These are phyloP conservation scores for Sisor rabdophorus DNA, from an alignment of 2,113 vertebrate genomes.

Conservation along the genomic window DNA sequence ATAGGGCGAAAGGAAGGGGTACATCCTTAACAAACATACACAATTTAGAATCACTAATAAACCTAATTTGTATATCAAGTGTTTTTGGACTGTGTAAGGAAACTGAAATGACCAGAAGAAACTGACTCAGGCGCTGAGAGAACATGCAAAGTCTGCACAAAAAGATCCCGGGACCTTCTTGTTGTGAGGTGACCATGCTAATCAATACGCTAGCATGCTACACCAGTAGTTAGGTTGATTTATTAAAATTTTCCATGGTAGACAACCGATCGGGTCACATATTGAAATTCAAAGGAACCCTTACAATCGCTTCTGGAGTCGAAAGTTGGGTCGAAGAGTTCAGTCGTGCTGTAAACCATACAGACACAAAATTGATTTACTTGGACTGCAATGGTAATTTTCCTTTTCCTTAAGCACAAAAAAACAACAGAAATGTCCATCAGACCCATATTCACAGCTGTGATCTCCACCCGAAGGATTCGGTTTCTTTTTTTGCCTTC, in stretches of 20 bases:
- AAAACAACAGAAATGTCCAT: constrained; percentile 48
- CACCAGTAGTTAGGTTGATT: not conserved
- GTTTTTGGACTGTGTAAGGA: too few relatives aligned
- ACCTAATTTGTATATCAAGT: too few relatives aligned
- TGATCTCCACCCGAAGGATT: constrained; percentile 62
- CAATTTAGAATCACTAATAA: too few relatives aligned
- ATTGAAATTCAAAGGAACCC: constrained; percentile 65
- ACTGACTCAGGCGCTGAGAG: too few relatives aligned
- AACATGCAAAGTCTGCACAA: too few relatives aligned
- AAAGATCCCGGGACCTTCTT: too few relatives aligned
- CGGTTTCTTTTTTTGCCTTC: constrained; percentile 53
- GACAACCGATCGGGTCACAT: constrained; percentile 31
- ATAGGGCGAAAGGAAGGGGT: too few relatives aligned
- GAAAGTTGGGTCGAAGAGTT: constrained; percentile 51
- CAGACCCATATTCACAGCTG: constrained; percentile 56
- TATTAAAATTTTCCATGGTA: constrained; percentile 19
- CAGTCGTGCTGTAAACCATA: constrained; percentile 63
- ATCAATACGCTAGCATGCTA: too few relatives aligned
- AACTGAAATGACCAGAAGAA: too few relatives aligned
- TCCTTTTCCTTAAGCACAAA: constrained; percentile 53
- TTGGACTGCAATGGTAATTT: constrained; percentile 70
- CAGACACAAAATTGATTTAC: constrained; percentile 71
- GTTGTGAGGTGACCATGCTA: too few relatives aligned
- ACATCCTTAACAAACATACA: too few relatives aligned
- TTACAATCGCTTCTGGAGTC: constrained; percentile 64